Evolutionary conservation across 2,888 invertebrate genomes (phyloP).

Genomic region (Criorhina ranunculi): DNA sequence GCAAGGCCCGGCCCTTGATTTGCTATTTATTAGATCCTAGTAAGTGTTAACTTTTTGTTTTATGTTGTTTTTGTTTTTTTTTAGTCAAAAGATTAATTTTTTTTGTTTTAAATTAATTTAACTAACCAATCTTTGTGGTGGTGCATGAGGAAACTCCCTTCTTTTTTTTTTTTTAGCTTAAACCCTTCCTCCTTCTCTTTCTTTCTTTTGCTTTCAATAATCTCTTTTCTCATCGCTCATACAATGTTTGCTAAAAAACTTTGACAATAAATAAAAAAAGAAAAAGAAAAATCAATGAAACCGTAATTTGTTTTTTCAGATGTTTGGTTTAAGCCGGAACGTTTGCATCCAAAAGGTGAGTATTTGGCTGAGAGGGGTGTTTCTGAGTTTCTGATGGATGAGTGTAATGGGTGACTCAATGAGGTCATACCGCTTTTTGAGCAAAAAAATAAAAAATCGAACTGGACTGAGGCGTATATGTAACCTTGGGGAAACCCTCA

Average conservation of each 20-base stretch:
- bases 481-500: slow-evolving; percentile 54
- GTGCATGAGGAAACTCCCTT: slow-evolving; percentile 62
- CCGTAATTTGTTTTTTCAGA: slow-evolving; percentile 88
- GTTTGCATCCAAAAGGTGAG: slow-evolving; percentile 96
- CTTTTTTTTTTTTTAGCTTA: slow-evolving; percentile 9
- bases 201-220: slow-evolving; percentile 33
- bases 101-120: slow-evolving; percentile 6
- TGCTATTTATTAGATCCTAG: slow-evolving; percentile 84
- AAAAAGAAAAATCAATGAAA: slow-evolving; percentile 81
- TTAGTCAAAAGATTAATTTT: slow-evolving; percentile 49
- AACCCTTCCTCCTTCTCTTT: slow-evolving; percentile 25
- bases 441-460: slow-evolving; percentile 22
- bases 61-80: slow-evolving; percentile 40
- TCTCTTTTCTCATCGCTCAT: slow-evolving; percentile 78
- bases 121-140: slow-evolving; percentile 21
- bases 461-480: not conserved
- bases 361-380: slow-evolving; percentile 77
- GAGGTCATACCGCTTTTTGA: slow-evolving; percentile 66
- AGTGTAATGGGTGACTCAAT: slow-evolving; percentile 56
- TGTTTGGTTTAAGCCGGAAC: slow-evolving; percentile 97
- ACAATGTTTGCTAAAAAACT: slow-evolving; percentile 73
- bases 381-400: slow-evolving; percentile 1
- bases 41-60: slow-evolving; percentile 79
- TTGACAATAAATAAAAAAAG: slow-evolving; percentile 15
- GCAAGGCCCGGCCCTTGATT: slow-evolving; percentile 83